Conservation (phyloP, 2,113 vertebrate species). For the Syngnathus scovelli region DNA sequence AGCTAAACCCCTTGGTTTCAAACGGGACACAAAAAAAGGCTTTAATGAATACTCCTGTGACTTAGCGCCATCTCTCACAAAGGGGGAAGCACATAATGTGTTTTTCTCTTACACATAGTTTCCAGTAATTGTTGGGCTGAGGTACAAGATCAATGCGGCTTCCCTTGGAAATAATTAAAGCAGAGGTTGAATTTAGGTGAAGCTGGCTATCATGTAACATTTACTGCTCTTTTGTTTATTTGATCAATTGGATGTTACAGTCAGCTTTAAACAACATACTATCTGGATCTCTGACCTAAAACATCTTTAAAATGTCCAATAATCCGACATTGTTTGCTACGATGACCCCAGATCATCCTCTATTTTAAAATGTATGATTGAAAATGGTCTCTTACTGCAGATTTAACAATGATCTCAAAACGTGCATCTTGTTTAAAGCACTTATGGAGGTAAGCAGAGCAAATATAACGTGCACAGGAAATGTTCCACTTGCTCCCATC, state of each 20-base stretch:
- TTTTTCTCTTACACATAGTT: constrained; percentile 59
- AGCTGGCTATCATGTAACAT: background rate
- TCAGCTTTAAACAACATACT: background rate
- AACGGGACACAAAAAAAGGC: constrained; percentile 62
- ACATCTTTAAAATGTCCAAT: background rate
- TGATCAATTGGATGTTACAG: background rate
- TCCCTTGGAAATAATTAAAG: constrained; percentile 49
- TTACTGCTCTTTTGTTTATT: background rate
- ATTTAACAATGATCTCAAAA: background rate
- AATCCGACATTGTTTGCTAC: no score
- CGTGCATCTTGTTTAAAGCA: constrained; percentile 4
- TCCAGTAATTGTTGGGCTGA: constrained; percentile 63
- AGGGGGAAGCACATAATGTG: constrained; percentile 57
- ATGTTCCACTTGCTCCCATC: constrained; percentile 66
- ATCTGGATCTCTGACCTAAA: background rate
- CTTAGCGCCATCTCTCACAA: constrained; percentile 57
- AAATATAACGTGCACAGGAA: constrained; percentile 52
- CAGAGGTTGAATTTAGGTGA: constrained; percentile 35
- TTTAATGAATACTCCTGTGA: constrained; percentile 77
- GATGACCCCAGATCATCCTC: no score
- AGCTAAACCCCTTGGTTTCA: constrained; percentile 65
- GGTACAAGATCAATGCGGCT: constrained; percentile 39
- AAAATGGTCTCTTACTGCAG: background rate
- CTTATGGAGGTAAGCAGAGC: constrained; percentile 46
- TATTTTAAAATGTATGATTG: no score